phyloP scores from a whole-genome alignment of 1,140 invertebrate species.

The Pogonus chalceus region DNA sequence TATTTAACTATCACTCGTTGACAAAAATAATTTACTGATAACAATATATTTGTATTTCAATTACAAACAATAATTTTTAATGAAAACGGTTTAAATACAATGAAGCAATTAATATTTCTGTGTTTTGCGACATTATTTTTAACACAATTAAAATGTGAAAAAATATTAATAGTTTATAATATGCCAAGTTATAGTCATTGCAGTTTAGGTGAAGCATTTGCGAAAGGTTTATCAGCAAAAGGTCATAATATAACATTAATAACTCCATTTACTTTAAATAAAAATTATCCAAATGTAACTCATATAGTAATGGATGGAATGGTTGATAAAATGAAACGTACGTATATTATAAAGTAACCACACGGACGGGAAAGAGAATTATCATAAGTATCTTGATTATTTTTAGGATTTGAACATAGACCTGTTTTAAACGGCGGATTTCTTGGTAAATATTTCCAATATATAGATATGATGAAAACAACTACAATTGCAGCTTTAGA shows the following conservation, averaged over 20 bases:
- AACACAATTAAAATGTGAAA: slow-evolving; percentile 21
- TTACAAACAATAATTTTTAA: too few species aligned
- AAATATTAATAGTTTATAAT: slow-evolving; percentile 37
- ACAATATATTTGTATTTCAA: too few species aligned
- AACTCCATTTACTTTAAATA: slow-evolving; percentile 39
- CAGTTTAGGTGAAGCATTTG: slow-evolving; percentile 41
- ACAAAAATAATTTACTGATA: too few species aligned
- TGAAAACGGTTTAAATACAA: too few species aligned
- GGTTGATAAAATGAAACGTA: slow-evolving; percentile 7
- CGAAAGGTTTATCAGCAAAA: slow-evolving; percentile 40
- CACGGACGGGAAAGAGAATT: too few species aligned
- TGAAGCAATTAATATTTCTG: too few species aligned
- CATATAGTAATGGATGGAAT: slow-evolving; percentile 31
- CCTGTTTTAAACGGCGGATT: too few species aligned
- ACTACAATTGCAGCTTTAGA: neutral
- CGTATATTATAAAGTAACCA: too few species aligned
- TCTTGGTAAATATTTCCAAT: neutral
- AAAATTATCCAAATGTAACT: slow-evolving; percentile 38
- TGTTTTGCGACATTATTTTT: too few species aligned
- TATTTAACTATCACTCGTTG: too few species aligned
- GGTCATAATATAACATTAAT: slow-evolving; percentile 48
- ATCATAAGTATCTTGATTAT: too few species aligned
- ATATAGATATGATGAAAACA: neutral
- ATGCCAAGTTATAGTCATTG: slow-evolving; percentile 43
- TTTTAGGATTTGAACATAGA: too few species aligned